A percentile compares a stretch with the other conserved stretches of the same genome.
Evolutionary conservation across 1,140 invertebrate species (phyloP).

Genomic region (Halictus rubicundus): DNA sequence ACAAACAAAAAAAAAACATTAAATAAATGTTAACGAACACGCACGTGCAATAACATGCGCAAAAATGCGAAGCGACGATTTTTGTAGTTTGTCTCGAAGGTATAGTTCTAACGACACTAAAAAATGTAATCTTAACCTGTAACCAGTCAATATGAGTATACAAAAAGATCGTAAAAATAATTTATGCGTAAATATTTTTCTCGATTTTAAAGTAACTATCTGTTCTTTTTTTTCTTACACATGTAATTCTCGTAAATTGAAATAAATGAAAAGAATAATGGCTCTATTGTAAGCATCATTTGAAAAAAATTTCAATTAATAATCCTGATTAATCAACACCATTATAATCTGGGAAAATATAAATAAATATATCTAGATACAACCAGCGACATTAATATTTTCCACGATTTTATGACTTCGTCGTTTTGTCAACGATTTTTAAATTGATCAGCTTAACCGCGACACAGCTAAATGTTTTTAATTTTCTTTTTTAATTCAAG

Average conservation of each 20-base stretch:
- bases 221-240: constrained; percentile 30
- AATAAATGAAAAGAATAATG: constrained; percentile 60
- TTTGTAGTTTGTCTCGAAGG: constrained; percentile 30
- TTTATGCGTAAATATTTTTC: constrained; percentile 43
- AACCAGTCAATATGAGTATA: constrained; percentile 37
- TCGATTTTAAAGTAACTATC: constrained; percentile 47
- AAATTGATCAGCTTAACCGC: neutral
- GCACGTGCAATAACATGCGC: neutral
- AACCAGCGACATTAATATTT: constrained; percentile 6
- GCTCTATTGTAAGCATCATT: constrained; percentile 40
- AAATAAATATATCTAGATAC: constrained; percentile 18
- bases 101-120: constrained; percentile 9
- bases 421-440: neutral
- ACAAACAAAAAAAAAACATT: constrained; percentile 29
- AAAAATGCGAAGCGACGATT: constrained; percentile 29
- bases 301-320: constrained; percentile 35
- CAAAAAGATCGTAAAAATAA: constrained; percentile 40
- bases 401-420: neutral
- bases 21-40: constrained; percentile 39
- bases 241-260: constrained; percentile 59
- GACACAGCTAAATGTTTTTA: neutral
- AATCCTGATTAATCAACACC: constrained; percentile 42
- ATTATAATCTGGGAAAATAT: constrained; percentile 43
- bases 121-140: constrained; percentile 16
- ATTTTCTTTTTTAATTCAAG: neutral